Base-by-base conservation (phyloP, 1,140 invertebrate genomes). In the Sycobia sp. region DNA sequence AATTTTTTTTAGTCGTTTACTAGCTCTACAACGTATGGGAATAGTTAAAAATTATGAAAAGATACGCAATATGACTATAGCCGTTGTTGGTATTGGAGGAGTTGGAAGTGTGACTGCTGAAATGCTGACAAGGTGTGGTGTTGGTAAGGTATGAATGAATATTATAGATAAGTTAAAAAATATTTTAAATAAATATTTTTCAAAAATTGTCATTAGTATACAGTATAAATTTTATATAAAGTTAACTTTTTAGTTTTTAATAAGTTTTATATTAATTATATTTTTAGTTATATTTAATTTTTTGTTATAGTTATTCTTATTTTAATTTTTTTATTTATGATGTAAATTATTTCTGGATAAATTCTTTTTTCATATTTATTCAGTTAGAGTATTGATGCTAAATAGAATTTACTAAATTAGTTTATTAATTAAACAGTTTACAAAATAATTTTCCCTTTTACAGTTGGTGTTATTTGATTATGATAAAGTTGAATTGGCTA, bases 91-190 rank as follows among this genome's bases (percentile, higher is more conserved):
- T n/a, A 90, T 99, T 13, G 98, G 98, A 47, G 98, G 98, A 54
- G 97, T 99, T 58, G 98, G 98, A 16, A 97, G 95, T 84, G 98
- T 99, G 3, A 96, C 98, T 10, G 97, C 98, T 58, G 98, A 99
- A 86, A 99, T 99, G 98, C 84, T 99, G 25, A 94, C 93, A 18
- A 87, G 98, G 67, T 99, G 98, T 84, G 98, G 97, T 25, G 95
- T 99, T 71, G 98, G 97, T 69, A 98, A 98, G 84, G 91, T 94
- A 81, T 94, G 80, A 76, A 29, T 39, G 13, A 41, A 57, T 23
- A 32, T 25, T 46, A 20, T 22, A 2, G 18, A 22, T 43, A 54
- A 58, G 39, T 50, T 47, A 27, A 32, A 43, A 43, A 22, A 43
- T 22, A 2, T 4, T n/a, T 43, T 8, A 20, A 25, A 27, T 20